These are phyloP conservation scores for Dipus sagitta DNA, from an alignment of 2,797 vertebrate genomes.

Conservation along the genomic window DNA sequence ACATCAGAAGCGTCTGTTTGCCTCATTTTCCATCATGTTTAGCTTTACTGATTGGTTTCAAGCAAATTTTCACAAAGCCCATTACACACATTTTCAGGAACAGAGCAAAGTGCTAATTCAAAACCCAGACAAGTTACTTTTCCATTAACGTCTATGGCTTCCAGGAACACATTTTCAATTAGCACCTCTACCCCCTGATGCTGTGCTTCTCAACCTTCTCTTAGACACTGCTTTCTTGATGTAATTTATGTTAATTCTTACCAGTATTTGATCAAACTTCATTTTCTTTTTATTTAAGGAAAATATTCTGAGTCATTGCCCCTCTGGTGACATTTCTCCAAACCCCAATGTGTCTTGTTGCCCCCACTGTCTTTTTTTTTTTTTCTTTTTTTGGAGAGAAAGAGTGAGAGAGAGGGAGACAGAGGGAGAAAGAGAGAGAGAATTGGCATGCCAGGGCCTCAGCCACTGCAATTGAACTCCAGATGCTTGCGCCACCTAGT, in stretches of 20 bases:
- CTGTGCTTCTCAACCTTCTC: not conserved
- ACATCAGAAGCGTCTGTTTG: not conserved
- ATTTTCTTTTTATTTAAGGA: not conserved
- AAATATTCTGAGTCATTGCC: not conserved
- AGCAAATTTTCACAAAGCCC: not conserved
- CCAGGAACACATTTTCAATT: not conserved
- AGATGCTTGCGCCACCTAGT: no score
- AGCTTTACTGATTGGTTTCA: not conserved
- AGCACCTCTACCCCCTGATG: not conserved
- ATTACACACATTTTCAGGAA: not conserved
- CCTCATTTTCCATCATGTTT: not conserved
- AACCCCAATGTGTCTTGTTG: fast-evolving
- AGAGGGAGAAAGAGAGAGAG: no score
- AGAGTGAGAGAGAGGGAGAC: no score
- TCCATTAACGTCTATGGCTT: not conserved
- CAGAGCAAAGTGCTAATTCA: not conserved
- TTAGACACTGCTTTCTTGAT: not conserved
- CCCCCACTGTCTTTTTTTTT: not conserved
- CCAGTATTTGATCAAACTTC: not conserved
- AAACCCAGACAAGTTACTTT: not conserved
- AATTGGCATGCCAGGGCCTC: no score
- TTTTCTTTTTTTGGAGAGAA: no score
- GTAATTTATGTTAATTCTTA: not conserved
- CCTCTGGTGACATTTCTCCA: fast-evolving
- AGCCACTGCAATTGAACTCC: no score